Percentiles rank a stretch among this genome's conserved stretches.
Conservation (phyloP, 2,113 vertebrate species). For the Deroptyus accipitrinus region DNA sequence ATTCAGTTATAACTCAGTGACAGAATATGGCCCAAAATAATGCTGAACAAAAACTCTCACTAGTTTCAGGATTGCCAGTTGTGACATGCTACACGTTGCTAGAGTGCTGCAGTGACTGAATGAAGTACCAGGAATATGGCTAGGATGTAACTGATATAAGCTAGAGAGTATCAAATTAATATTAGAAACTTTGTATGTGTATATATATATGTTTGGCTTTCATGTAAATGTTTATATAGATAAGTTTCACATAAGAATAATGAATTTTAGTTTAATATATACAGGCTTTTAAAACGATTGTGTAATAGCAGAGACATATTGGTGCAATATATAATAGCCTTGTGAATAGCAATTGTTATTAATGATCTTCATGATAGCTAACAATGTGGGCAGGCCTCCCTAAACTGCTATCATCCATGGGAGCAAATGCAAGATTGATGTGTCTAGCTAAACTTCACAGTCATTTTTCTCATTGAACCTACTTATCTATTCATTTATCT, state of each 20-base stretch:
- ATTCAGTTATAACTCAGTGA: not conserved
- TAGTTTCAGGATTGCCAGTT: not conserved
- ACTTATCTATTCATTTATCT: not conserved
- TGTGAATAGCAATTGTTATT: not conserved
- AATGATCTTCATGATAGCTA: not conserved
- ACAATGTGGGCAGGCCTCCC: not conserved
- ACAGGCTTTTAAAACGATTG: not conserved
- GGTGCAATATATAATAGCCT: not conserved
- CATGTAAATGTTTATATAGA: not conserved
- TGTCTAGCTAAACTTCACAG: not conserved
- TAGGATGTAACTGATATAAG: not conserved
- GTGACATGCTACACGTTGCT: not conserved
- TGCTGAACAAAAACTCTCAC: not conserved
- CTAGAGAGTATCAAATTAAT: not conserved
- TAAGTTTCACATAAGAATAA: not conserved
- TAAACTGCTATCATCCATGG: not conserved
- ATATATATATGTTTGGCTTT: not conserved
- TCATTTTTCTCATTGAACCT: not conserved
- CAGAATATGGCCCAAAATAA: not conserved
- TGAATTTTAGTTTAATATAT: not conserved
- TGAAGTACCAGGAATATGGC: not conserved
- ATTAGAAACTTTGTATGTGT: not conserved
- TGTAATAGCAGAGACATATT: not conserved
- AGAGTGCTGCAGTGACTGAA: not conserved
- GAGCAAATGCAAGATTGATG: not conserved